These are phyloP conservation scores for Apodemus speciosus DNA, from an alignment of 2,113 vertebrate genomes.

Conservation along the genomic window DNA sequence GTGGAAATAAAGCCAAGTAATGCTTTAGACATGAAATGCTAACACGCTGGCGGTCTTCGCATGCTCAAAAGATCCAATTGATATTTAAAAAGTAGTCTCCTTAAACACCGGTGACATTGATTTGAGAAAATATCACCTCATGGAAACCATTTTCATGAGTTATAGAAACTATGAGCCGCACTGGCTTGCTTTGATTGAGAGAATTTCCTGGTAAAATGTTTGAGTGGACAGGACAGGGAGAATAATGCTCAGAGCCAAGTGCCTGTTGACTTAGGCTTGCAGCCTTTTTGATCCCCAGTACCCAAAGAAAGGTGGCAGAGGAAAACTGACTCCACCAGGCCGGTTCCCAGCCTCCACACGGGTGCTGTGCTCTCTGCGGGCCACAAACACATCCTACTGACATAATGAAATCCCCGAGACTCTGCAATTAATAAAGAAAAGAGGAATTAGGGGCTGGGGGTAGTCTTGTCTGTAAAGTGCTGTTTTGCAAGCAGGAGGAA, in stretches of 20 bases:
- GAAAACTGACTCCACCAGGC: neutral
- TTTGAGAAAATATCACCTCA: neutral
- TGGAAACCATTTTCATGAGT: slow-evolving; percentile 38
- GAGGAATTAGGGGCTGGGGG: neutral
- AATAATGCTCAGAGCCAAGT: neutral
- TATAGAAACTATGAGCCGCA: neutral
- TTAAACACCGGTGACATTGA: neutral
- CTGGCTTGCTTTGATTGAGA: neutral
- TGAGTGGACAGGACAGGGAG: neutral
- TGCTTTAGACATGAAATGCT: neutral
- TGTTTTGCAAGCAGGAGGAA: too few species aligned
- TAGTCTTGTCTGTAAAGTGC: neutral
- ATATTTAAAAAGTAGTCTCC: neutral
- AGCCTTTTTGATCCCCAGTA: too few species aligned
- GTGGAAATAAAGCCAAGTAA: neutral
- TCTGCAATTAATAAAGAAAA: neutral
- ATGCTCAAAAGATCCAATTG: neutral
- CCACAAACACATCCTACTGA: neutral
- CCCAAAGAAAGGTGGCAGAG: neutral
- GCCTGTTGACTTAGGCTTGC: neutral
- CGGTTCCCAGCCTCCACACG: neutral
- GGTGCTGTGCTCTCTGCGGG: neutral
- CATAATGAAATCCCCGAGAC: neutral
- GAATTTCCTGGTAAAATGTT: slow-evolving; percentile 7
- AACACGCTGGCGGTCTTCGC: neutral